Percentiles rank a stretch among this genome's conserved stretches.
Evolutionary conservation across 2,113 vertebrate species (phyloP).

Genomic region (Megaleporinus macrocephalus): DNA sequence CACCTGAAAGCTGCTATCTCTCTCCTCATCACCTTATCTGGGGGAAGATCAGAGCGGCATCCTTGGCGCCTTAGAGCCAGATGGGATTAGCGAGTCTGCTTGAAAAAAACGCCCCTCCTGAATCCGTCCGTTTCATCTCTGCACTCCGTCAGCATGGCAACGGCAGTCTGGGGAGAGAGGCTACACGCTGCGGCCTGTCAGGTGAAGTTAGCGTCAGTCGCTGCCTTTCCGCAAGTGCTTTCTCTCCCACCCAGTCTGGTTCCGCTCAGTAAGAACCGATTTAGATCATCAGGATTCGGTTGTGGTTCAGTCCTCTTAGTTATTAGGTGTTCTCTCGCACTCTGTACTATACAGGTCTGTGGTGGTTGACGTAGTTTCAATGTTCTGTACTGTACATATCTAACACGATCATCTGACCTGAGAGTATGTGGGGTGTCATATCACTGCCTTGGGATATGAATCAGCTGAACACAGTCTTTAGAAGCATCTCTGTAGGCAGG

Average conservation of each 20-base stretch:
- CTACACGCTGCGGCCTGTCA: constrained; percentile 16
- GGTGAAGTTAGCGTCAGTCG: constrained; percentile 9
- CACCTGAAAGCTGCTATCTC: background rate
- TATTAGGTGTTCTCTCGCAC: background rate
- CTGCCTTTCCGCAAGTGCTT: background rate
- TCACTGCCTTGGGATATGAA: background rate
- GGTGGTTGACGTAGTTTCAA: no score
- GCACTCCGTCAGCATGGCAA: background rate
- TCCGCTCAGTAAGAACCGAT: background rate
- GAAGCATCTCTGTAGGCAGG: no score
- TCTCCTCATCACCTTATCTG: background rate
- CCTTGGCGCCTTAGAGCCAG: background rate
- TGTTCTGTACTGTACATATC: background rate
- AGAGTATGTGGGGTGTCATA: background rate
- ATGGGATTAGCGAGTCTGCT: constrained; percentile 34
- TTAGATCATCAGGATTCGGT: background rate
- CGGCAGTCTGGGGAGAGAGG: background rate
- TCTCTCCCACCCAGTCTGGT: background rate
- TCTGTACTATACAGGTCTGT: background rate
- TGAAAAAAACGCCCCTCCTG: constrained; percentile 22
- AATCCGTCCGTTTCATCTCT: constrained; percentile 27
- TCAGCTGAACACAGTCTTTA: no score
- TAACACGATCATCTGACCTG: background rate
- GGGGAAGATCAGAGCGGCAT: constrained; percentile 26
- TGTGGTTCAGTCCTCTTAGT: background rate